Percentiles rank a stretch among this genome's conserved stretches.
Evolutionary conservation across 2,888 invertebrate genomes (phyloP).

Genomic region (Apamea monoglypha): DNA sequence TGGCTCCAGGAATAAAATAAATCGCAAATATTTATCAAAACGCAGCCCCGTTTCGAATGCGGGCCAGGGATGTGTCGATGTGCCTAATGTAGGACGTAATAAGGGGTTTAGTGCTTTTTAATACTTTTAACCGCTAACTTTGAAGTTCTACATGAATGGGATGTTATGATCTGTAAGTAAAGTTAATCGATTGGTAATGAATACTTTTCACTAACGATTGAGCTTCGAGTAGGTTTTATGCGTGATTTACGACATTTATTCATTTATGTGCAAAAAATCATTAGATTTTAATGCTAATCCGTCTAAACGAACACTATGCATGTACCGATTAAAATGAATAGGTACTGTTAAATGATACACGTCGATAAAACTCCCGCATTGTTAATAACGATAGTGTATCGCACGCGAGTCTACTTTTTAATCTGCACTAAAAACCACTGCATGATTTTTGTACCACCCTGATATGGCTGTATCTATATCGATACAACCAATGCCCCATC

Average conservation of each 20-base stretch:
- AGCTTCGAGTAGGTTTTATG: neutral
- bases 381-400: neutral
- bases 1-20: slow-evolving; percentile 85
- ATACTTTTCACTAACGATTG: neutral
- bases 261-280: neutral
- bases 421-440: neutral
- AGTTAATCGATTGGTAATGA: neutral
- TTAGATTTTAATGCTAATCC: neutral
- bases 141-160: neutral
- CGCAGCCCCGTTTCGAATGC: slow-evolving; percentile 73
- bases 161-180: neutral
- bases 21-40: slow-evolving; percentile 89
- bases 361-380: neutral
- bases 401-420: neutral
- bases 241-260: slow-evolving; percentile 8
- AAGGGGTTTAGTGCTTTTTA: slow-evolving; percentile 36
- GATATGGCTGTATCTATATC: slow-evolving; percentile 35
- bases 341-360: neutral
- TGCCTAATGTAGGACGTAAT: slow-evolving; percentile 53
- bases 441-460: neutral
- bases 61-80: slow-evolving; percentile 71
- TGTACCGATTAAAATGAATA: neutral
- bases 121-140: slow-evolving; percentile 24
- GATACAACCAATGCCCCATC: slow-evolving; percentile 62
- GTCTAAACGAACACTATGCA: too few species aligned